phyloP scores from a whole-genome alignment of 1,140 invertebrate genomes.

The Dysdera silvatica region DNA sequence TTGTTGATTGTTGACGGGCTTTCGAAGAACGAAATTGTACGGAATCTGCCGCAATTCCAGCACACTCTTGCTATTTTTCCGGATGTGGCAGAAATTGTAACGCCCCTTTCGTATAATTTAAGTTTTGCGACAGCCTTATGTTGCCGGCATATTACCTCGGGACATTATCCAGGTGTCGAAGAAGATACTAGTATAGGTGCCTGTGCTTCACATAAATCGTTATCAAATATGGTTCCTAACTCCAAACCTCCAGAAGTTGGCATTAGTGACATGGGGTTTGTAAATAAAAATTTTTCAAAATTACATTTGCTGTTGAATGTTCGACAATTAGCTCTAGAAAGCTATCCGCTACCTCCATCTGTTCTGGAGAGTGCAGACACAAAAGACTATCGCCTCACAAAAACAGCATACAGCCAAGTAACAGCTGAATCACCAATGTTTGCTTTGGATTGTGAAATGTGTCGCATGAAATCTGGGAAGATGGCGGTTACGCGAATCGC shows the following conservation, averaged over 20 bases:
- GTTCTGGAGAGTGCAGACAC: conserved; percentile 41
- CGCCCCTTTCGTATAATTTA: not conserved
- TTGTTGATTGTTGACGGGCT: conserved; percentile 25
- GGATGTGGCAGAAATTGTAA: not conserved
- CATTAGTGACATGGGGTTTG: not conserved
- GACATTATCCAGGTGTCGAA: not conserved
- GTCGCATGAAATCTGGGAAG: conserved; percentile 57
- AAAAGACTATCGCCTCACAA: conserved; percentile 47
- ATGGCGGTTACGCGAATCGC: conserved; percentile 78
- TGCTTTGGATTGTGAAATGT: conserved; percentile 95
- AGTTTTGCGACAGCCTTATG: conserved; percentile 10
- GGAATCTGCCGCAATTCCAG: not conserved
- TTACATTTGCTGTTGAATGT: conserved; percentile 69
- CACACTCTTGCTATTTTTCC: not conserved
- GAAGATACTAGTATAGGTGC: too few relatives aligned
- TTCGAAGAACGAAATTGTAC: not conserved
- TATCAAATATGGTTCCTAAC: not conserved
- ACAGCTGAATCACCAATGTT: conserved; percentile 73
- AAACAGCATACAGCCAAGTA: conserved; percentile 66
- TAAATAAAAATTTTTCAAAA: conserved; percentile 48
- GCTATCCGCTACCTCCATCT: conserved; percentile 70
- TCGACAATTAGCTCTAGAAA: conserved; percentile 75
- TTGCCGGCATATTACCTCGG: conserved; percentile 1
- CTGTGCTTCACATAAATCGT: not conserved
- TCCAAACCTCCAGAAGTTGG: not conserved